Percentiles rank a stretch among this genome's conserved stretches.
These are phyloP conservation scores for Uloborus plumipes DNA, from an alignment of 2,888 invertebrate species.

Conservation along the genomic window DNA sequence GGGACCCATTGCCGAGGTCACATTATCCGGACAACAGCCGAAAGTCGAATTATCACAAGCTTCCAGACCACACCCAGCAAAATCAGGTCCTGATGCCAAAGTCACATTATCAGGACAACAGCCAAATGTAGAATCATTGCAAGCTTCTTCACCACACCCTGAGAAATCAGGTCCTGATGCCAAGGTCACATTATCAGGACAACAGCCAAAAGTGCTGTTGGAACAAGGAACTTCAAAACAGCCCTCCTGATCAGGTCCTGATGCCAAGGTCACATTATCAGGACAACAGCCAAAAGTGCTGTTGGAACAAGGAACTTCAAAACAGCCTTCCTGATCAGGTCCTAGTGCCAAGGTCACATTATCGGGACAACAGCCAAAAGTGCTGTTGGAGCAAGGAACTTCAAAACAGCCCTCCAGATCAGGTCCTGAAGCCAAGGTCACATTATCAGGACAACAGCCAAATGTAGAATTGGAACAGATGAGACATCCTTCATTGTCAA, in stretches of 20 bases:
- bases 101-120: constrained; percentile 73
- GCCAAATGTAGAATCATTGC: constrained; percentile 74
- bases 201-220: constrained; percentile 75
- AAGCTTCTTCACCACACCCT: constrained; percentile 67
- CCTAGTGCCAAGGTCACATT: constrained; percentile 84
- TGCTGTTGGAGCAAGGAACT: constrained; percentile 65
- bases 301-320: constrained; percentile 61
- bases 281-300: constrained; percentile 85
- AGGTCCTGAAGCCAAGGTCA: constrained; percentile 82
- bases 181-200: constrained; percentile 77
- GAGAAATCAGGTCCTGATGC: constrained; percentile 74
- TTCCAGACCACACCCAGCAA: constrained; percentile 66
- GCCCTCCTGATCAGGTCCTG: constrained; percentile 74
- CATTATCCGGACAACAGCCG: constrained; percentile 79
- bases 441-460: constrained; percentile 89
- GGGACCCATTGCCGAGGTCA: constrained; percentile 83
- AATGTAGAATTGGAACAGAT: constrained; percentile 74
- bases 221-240: constrained; percentile 63
- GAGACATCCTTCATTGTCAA: constrained; percentile 65
- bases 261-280: constrained; percentile 83
- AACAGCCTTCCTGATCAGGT: constrained; percentile 35
- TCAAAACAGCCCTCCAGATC: constrained; percentile 32
- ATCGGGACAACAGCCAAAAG: constrained; percentile 89
- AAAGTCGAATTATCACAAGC: constrained; percentile 56
- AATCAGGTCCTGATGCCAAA: constrained; percentile 75